Evolutionary conservation across 2,113 vertebrate genomes (phyloP).

Genomic region (Pterophyllum scalare): DNA sequence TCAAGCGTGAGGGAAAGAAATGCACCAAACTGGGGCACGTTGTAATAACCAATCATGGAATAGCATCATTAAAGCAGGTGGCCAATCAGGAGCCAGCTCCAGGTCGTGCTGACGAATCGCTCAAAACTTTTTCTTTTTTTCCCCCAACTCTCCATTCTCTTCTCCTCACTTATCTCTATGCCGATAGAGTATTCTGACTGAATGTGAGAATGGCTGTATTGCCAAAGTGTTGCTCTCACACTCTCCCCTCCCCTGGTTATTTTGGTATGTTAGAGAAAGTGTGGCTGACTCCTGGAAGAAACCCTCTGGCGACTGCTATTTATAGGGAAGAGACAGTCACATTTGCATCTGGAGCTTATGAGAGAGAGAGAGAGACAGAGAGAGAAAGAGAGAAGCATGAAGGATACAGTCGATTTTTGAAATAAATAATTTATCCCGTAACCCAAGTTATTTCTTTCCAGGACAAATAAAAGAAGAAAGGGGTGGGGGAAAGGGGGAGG

Average conservation of each 20-base stretch:
- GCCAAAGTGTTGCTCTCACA: conserved; percentile 54
- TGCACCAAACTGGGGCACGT: conserved; percentile 66
- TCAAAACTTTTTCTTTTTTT: conserved; percentile 56
- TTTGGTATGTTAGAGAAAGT: conserved; percentile 69
- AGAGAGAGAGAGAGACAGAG: conserved; percentile 44
- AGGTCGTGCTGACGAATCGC: conserved; percentile 70
- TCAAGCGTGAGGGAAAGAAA: conserved; percentile 54
- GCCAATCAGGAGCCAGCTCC: conserved; percentile 60
- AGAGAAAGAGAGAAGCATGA: conserved; percentile 61
- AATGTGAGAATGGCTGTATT: conserved; percentile 59
- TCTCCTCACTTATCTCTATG: conserved; percentile 63
- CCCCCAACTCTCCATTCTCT: neutral
- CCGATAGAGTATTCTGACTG: conserved; percentile 66
- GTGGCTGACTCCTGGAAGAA: conserved; percentile 75
- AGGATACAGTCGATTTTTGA: conserved; percentile 65
- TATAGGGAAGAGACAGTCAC: conserved; percentile 74
- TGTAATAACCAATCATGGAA: conserved; percentile 53
- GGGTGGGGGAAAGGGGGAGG: neutral
- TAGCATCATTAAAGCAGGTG: conserved; percentile 22
- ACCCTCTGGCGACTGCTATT: conserved; percentile 78
- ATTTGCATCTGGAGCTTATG: conserved; percentile 79
- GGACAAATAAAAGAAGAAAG: conserved; percentile 59
- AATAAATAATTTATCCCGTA: conserved; percentile 67
- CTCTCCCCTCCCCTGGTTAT: conserved; percentile 68
- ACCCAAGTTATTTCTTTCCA: conserved; percentile 58